These are phyloP conservation scores for Anadara kagoshimensis DNA, from an alignment of 1,140 invertebrate species.

Conservation along the genomic window DNA sequence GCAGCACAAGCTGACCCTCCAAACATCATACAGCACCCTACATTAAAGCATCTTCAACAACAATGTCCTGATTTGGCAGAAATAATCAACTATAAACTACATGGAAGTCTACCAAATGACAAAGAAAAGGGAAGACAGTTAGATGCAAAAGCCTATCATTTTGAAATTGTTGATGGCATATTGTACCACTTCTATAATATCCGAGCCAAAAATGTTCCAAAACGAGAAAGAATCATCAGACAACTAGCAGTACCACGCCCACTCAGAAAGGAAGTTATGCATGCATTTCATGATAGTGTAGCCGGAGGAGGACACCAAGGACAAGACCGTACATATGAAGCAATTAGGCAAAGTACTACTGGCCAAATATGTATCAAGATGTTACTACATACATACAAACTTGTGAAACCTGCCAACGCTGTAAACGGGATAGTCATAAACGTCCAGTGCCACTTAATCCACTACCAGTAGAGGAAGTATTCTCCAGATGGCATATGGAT, in stretches of 20 bases:
- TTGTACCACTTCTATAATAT: constrained; percentile 36
- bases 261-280: no score
- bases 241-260: no score
- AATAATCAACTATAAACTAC: constrained; percentile 10
- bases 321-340: no score
- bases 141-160: constrained; percentile 7
- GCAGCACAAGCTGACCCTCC: background rate
- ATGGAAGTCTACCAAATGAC: constrained; percentile 1
- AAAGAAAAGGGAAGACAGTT: background rate
- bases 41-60: constrained; percentile 19
- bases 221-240: background rate
- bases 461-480: constrained; percentile 6
- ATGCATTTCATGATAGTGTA: no score
- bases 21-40: constrained; percentile 1
- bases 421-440: background rate
- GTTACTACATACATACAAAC: background rate
- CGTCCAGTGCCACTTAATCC: background rate
- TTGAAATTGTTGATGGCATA: constrained; percentile 27
- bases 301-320: no score
- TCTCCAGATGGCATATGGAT: background rate
- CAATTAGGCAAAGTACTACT: no score
- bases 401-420: background rate
- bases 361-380: constrained; percentile 8
- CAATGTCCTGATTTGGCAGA: constrained; percentile 13
- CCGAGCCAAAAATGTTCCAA: constrained; percentile 6